Conservation (phyloP, 2,797 vertebrate species). For the Enteromius treurensis region DNA sequence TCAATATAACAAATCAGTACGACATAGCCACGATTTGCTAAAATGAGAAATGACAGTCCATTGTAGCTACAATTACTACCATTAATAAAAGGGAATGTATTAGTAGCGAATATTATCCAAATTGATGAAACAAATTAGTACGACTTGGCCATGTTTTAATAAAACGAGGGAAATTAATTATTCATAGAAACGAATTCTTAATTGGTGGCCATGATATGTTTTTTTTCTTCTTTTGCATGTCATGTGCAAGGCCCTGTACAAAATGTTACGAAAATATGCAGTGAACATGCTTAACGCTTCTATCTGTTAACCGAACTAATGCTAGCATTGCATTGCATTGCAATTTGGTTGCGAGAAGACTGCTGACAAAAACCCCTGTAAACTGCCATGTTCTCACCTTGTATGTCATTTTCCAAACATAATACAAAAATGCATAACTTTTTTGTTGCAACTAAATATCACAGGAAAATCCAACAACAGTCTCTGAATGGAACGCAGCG, state of each 20-base stretch:
- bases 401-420: neutral
- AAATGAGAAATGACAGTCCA: neutral
- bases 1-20: neutral
- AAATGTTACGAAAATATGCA: neutral
- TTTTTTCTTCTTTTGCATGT: neutral
- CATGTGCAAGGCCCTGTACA: neutral
- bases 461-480: neutral
- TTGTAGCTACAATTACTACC: neutral
- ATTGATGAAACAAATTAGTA: neutral
- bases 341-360: neutral
- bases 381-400: neutral
- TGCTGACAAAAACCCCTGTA: neutral
- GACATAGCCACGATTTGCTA: neutral
- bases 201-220: neutral
- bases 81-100: no score
- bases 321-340: slow-evolving; percentile 5
- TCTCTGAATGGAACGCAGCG: slow-evolving; percentile 29
- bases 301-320: neutral
- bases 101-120: no score
- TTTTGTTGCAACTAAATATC: neutral
- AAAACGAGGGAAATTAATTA: neutral
- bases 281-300: neutral
- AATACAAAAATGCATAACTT: neutral
- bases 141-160: neutral
- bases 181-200: neutral